Percentiles rank a stretch among this genome's conserved stretches.
Evolutionary conservation across 1,140 invertebrate species (phyloP).

Genomic region (Penaeus japonicus): DNA sequence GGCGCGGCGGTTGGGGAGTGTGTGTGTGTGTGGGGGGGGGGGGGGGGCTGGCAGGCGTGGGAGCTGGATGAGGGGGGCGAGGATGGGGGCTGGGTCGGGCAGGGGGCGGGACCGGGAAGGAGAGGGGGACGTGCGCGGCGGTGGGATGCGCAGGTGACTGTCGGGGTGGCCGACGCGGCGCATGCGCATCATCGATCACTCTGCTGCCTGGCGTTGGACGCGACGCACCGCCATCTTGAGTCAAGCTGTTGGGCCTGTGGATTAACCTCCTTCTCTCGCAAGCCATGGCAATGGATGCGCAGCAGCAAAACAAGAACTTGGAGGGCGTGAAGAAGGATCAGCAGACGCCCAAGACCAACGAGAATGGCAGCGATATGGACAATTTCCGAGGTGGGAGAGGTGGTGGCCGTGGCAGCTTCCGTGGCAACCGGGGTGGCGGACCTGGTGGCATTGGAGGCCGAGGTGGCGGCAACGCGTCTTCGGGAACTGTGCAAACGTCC

Average conservation of each 20-base stretch:
- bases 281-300: constrained; percentile 47
- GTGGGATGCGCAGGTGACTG: background rate
- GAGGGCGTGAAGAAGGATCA: constrained; percentile 53
- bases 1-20: too few species aligned
- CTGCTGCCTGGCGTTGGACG: background rate
- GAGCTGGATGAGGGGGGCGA: too few species aligned
- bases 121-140: background rate
- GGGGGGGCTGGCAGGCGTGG: too few species aligned
- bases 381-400: constrained; percentile 61
- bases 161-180: background rate
- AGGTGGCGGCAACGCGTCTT: constrained; percentile 49
- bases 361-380: constrained; percentile 40
- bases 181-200: constrained; percentile 41
- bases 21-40: too few species aligned
- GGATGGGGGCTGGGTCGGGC: too few species aligned
- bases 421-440: constrained; percentile 61
- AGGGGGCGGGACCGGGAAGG: background rate
- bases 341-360: constrained; percentile 45
- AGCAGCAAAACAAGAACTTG: constrained; percentile 42
- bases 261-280: background rate
- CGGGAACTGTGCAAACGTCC: constrained; percentile 8
- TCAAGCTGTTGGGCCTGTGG: constrained; percentile 32
- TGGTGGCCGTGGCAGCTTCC: constrained; percentile 63
- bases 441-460: constrained; percentile 58
- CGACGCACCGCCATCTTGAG: constrained; percentile 34